These are phyloP conservation scores for Ceyx cyanopectus DNA, from an alignment of 2,113 vertebrate species.

Conservation along the genomic window DNA sequence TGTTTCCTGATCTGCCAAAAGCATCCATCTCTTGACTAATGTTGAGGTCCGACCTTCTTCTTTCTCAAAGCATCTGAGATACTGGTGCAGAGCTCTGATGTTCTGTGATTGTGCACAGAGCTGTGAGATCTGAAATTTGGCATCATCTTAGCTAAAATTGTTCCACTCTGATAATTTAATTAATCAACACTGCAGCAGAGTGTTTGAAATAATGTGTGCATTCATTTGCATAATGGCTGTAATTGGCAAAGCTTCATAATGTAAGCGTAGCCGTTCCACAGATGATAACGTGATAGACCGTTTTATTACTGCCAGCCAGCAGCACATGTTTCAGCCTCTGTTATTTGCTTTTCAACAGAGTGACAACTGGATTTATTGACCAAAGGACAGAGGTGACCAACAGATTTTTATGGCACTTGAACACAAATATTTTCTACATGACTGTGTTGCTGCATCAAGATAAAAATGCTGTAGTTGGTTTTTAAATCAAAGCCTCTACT, in stretches of 20 bases:
- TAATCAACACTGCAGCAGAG: constrained; percentile 63
- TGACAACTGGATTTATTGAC: constrained; percentile 39
- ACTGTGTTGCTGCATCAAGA: background rate
- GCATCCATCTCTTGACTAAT: background rate
- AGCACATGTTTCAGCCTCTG: constrained; percentile 15
- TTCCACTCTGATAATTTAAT: constrained; percentile 72
- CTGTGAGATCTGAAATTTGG: constrained; percentile 45
- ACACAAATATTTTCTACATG: background rate
- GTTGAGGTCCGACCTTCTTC: background rate
- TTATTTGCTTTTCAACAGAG: constrained; percentile 29
- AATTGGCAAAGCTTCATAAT: constrained; percentile 57
- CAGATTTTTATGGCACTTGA: constrained; percentile 34
- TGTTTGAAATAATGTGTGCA: constrained; percentile 69
- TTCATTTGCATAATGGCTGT: constrained; percentile 70
- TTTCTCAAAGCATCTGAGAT: background rate
- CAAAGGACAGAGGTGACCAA: background rate
- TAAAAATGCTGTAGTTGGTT: background rate
- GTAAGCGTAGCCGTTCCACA: background rate
- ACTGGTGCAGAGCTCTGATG: background rate
- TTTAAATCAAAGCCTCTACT: background rate
- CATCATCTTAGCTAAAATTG: constrained; percentile 54
- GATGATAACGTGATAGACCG: constrained; percentile 21
- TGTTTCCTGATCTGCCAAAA: background rate
- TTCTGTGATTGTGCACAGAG: background rate
- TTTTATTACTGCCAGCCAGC: background rate